Evolutionary conservation across 2,797 vertebrate genomes (phyloP).

Genomic region (Pipistrellus pygmaeus): DNA sequence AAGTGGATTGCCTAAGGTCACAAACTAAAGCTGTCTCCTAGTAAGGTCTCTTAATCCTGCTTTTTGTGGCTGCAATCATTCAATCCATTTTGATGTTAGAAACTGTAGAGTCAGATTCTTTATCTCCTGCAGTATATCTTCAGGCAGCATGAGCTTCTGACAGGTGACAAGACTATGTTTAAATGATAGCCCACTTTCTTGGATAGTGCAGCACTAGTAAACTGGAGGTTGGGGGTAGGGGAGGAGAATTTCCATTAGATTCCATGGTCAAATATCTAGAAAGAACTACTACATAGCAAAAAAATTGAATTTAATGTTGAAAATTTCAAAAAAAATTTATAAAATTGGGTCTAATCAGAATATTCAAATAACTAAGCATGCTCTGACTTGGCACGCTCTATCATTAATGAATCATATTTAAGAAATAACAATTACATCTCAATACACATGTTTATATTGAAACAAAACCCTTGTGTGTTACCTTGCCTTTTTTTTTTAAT

Average conservation of each 20-base stretch:
- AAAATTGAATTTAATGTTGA: not conserved
- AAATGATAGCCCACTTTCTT: constrained; percentile 58
- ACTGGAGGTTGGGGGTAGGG: not conserved
- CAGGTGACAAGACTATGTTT: constrained; percentile 57
- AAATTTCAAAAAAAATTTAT: not conserved
- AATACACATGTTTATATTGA: not conserved
- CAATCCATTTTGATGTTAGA: constrained; percentile 67
- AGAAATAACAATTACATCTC: constrained; percentile 4
- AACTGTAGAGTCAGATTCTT: constrained; percentile 44
- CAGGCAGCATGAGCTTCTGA: constrained; percentile 53
- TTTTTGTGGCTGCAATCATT: constrained; percentile 67
- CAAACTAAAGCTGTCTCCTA: constrained; percentile 61
- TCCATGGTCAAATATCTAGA: not conserved
- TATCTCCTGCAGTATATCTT: constrained; percentile 55
- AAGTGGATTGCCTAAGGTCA: constrained; percentile 66
- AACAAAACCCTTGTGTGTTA: not conserved
- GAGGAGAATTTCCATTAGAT: not conserved
- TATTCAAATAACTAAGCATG: not conserved
- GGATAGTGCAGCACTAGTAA: not conserved
- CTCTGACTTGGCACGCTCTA: not conserved
- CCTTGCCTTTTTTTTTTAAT: not conserved
- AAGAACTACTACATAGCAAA: not conserved
- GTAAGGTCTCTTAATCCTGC: constrained; percentile 65
- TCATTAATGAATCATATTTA: not conserved
- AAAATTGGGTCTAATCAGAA: not conserved